Percentiles rank a stretch among this genome's conserved stretches.
Conservation (phyloP, 1,140 invertebrate genomes). For the Drosophila teissieri region DNA sequence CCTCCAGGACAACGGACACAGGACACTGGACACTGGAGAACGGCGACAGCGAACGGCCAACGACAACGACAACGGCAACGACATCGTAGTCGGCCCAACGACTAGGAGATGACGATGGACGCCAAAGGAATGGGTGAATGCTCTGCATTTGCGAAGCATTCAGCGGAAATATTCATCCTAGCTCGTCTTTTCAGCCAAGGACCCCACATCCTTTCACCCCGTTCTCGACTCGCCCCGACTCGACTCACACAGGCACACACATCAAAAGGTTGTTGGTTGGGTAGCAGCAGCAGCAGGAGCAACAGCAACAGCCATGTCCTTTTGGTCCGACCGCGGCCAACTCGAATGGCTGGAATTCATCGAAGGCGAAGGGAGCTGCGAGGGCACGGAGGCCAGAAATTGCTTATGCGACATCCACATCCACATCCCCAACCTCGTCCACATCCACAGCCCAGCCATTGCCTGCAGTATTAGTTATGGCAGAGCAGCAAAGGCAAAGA, state of each 20-base stretch:
- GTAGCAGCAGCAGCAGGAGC: conserved; percentile 13
- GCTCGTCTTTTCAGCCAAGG: conserved; percentile 71
- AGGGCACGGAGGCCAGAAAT: conserved; percentile 59
- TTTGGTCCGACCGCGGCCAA: conserved; percentile 33
- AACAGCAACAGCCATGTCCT: conserved; percentile 52
- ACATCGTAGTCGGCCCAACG: conserved; percentile 37
- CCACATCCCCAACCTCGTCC: conserved; percentile 29
- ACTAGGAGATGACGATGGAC: conserved; percentile 68
- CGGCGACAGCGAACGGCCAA: conserved; percentile 12
- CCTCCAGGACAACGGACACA: conserved; percentile 25
- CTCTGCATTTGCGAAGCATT: conserved; percentile 79
- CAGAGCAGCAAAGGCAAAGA: conserved; percentile 62
- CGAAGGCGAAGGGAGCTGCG: conserved; percentile 1
- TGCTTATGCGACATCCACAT: conserved; percentile 79
- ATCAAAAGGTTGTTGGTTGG: conserved; percentile 72
- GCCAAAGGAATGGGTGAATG: conserved; percentile 80
- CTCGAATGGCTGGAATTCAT: conserved; percentile 35
- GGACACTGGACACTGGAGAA: conserved; percentile 31
- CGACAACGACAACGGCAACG: conserved; percentile 54
- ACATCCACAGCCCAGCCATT: conserved; percentile 32
- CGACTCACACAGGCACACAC: conserved; percentile 47
- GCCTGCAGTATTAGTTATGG: conserved; percentile 72
- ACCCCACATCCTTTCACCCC: conserved; percentile 29
- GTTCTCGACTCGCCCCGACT: background rate
- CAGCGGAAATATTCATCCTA: conserved; percentile 80